Percentiles rank a stretch among this genome's conserved stretches.
Conservation (phyloP, 2,888 invertebrate species). For the Amorpha juglandis region DNA sequence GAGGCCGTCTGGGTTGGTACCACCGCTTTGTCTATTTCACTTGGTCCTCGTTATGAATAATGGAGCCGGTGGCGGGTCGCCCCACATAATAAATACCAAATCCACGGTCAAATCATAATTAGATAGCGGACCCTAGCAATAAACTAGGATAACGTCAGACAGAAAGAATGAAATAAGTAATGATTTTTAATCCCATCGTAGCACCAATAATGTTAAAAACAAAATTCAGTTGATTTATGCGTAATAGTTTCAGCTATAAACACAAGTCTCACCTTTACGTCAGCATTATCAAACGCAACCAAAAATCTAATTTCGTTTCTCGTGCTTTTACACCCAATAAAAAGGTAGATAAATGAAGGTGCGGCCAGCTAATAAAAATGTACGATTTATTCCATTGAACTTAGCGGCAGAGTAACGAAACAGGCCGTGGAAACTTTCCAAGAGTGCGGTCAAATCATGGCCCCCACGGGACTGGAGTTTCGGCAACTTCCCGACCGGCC, state of each 20-base stretch:
- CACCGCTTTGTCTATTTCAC: too few relatives aligned
- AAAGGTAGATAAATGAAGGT: slow-evolving; percentile 53
- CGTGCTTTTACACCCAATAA: slow-evolving; percentile 46
- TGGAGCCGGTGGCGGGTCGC: too few relatives aligned
- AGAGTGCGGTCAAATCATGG: slow-evolving; percentile 74
- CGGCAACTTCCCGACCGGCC: slow-evolving; percentile 56
- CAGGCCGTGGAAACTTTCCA: slow-evolving; percentile 59
- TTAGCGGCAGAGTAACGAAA: slow-evolving; percentile 53
- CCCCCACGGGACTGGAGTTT: slow-evolving; percentile 65
- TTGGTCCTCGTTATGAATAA: too few relatives aligned
- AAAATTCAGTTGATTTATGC: not conserved
- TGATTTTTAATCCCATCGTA: not conserved
- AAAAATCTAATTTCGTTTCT: slow-evolving; percentile 30
- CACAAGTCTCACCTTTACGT: not conserved
- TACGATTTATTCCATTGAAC: slow-evolving; percentile 55
- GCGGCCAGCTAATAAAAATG: slow-evolving; percentile 54
- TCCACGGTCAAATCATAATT: too few relatives aligned
- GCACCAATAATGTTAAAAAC: not conserved
- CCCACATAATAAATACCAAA: too few relatives aligned
- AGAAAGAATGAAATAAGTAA: too few relatives aligned
- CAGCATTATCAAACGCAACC: slow-evolving; percentile 6
- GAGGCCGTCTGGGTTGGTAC: too few relatives aligned
- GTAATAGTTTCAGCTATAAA: not conserved
- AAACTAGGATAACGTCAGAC: too few relatives aligned
- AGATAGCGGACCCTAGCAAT: too few relatives aligned